A percentile compares a stretch with the other conserved stretches of the same genome.
Evolutionary conservation across 2,797 vertebrate genomes (phyloP).

Genomic region (Enoplosus armatus): DNA sequence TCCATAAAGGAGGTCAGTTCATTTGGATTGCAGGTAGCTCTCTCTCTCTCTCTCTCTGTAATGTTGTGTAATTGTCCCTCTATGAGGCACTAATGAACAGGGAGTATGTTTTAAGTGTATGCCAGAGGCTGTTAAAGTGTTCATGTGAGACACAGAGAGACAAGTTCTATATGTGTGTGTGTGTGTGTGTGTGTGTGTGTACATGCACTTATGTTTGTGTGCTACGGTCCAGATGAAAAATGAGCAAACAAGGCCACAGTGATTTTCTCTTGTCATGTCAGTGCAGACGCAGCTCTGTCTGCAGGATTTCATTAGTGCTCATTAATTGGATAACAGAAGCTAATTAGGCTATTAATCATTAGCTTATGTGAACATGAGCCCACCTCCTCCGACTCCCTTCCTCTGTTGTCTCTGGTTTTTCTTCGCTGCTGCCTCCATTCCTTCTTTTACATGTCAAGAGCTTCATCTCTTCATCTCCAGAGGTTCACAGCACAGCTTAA

Average conservation of each 20-base stretch:
- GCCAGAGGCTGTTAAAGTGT: conserved; percentile 19
- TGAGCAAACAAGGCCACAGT: conserved; percentile 13
- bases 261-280: conserved; percentile 38
- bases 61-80: conserved; percentile 40
- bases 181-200: not conserved
- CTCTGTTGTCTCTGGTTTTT: not conserved
- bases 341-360: conserved; percentile 68
- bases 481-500: no score
- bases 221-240: conserved; percentile 35
- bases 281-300: conserved; percentile 31
- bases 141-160: conserved; percentile 8
- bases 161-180: conserved; percentile 10
- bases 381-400: not conserved
- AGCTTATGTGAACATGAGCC: conserved; percentile 25
- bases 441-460: not conserved
- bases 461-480: not conserved
- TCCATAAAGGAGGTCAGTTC: conserved; percentile 35
- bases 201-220: not conserved
- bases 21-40: conserved; percentile 31
- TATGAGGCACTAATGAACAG: conserved; percentile 25
- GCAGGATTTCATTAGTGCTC: conserved; percentile 53
- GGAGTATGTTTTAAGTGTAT: conserved; percentile 19
- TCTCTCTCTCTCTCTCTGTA: conserved; percentile 1
- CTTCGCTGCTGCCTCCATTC: not conserved
- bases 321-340: conserved; percentile 58